Conservation (phyloP, 2,113 vertebrate genomes). For the Myotis yumanensis region DNA sequence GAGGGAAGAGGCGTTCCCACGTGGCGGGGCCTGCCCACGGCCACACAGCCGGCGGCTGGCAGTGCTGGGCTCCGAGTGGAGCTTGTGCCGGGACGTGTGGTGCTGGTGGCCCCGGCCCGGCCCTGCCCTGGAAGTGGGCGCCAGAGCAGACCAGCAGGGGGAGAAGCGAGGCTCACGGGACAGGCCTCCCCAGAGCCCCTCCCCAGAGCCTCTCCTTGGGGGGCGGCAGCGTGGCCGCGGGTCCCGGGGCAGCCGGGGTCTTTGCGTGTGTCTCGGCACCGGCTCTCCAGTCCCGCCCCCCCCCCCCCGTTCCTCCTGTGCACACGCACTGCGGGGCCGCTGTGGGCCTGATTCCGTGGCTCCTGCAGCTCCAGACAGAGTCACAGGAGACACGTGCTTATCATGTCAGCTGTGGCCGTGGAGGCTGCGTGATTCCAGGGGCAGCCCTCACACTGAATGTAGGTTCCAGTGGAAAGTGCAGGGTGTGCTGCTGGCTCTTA, state of each 20-base stretch:
- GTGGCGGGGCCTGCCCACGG: not conserved
- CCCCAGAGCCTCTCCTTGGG: not conserved
- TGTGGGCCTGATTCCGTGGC: not conserved
- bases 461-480: slow-evolving; percentile 65
- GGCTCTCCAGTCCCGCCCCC: accelerated
- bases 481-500: slow-evolving; percentile 63
- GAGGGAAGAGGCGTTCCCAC: not conserved
- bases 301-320: too few species aligned
- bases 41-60: not conserved
- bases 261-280: accelerated
- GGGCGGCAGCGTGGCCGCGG: not conserved
- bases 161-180: not conserved
- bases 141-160: not conserved
- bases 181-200: too few species aligned
- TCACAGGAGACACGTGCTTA: not conserved
- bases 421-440: not conserved
- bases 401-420: not conserved
- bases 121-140: not conserved
- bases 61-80: accelerated
- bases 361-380: not conserved
- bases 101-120: too few species aligned
- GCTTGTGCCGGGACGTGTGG: not conserved
- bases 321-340: accelerated
- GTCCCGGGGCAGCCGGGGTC: not conserved
- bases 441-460: not conserved